phyloP scores from a whole-genome alignment of 2,113 vertebrate genomes.

The Condylura cristata region DNA sequence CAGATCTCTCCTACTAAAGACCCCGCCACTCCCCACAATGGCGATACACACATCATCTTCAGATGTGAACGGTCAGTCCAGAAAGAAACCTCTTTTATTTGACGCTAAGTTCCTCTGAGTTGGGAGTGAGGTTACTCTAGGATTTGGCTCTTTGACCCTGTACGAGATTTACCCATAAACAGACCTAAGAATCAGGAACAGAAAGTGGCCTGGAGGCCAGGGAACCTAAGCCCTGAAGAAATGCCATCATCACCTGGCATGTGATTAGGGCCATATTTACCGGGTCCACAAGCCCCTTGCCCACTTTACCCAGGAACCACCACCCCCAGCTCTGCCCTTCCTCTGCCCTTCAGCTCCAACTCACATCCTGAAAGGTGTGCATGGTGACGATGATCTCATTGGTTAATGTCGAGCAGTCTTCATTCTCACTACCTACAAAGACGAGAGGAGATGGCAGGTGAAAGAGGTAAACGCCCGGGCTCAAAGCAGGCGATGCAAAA shows the following conservation, averaged over 20 bases:
- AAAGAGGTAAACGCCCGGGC: neutral
- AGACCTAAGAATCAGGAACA: neutral
- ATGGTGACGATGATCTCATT: conserved; percentile 81
- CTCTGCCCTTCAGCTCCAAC: conserved; percentile 14
- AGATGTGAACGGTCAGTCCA: neutral
- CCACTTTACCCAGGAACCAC: neutral
- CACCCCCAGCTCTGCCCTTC: neutral
- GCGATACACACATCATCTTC: neutral
- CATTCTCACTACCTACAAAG: conserved; percentile 64
- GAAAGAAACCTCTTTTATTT: neutral
- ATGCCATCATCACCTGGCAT: neutral
- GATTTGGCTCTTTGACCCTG: neutral
- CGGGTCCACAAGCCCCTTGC: rapidly evolving
- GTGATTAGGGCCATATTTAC: neutral
- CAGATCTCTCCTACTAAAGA: neutral
- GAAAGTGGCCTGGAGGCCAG: neutral
- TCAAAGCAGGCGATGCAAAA: neutral
- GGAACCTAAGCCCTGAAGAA: neutral
- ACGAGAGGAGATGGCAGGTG: neutral
- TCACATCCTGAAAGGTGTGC: conserved; percentile 81
- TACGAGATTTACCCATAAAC: neutral
- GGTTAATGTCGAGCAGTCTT: conserved; percentile 48
- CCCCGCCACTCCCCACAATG: neutral
- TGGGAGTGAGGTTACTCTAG: neutral
- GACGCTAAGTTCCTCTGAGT: neutral